Conservation (phyloP, 1,140 invertebrate genomes). For the Drosophila arizonae region DNA sequence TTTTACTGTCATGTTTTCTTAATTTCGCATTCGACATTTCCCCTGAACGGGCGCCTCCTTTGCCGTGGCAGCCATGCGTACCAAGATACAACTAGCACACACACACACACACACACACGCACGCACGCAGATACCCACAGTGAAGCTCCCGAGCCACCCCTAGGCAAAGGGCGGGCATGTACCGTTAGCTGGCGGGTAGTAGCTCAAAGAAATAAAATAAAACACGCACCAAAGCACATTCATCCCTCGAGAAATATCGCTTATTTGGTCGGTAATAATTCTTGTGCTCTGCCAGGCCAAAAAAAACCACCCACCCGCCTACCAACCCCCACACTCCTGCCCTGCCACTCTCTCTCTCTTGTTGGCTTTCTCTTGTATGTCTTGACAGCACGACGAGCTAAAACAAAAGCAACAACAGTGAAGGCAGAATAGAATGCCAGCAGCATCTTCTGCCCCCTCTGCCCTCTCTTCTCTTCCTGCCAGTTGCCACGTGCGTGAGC, state of each 20-base stretch:
- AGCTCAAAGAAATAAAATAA: conserved; percentile 83
- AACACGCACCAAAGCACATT: conserved; percentile 83
- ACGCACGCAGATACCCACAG: conserved; percentile 1
- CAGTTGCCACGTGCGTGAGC: conserved; percentile 68
- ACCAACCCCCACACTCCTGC: neutral
- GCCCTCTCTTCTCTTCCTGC: neutral
- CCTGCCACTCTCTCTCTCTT: neutral
- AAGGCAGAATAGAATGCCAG: conserved; percentile 33
- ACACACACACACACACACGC: conserved; percentile 24
- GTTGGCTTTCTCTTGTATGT: neutral
- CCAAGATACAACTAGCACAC: conserved; percentile 46
- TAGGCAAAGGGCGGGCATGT: conserved; percentile 50
- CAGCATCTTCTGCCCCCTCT: conserved; percentile 61
- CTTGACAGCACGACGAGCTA: neutral
- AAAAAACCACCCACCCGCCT: conserved; percentile 35
- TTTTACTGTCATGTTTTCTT: conserved; percentile 82
- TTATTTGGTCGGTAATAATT: conserved; percentile 83
- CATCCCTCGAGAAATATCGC: conserved; percentile 83
- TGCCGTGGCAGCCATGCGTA: conserved; percentile 66
- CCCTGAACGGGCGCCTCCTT: conserved; percentile 60
- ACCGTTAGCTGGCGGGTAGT: conserved; percentile 75
- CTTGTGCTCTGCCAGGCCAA: conserved; percentile 63
- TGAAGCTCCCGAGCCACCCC: conserved; percentile 28
- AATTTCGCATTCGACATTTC: conserved; percentile 82
- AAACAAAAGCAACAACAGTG: conserved; percentile 63